Base-by-base conservation (phyloP, 2,113 vertebrate species). In the Chlamydotis undulata region DNA sequence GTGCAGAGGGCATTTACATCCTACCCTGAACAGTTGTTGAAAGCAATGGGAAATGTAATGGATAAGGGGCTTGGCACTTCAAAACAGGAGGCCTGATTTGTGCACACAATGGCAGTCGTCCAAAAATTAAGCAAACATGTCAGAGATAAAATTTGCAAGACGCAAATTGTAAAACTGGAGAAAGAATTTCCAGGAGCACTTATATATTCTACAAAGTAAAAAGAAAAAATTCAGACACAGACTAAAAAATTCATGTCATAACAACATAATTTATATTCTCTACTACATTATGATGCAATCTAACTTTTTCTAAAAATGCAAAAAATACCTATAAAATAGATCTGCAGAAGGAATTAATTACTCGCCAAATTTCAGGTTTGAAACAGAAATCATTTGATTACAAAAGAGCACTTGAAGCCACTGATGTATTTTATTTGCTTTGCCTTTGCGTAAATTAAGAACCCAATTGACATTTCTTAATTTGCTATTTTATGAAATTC, bases 401-500 rank as follows among this genome's bases (percentile, higher is more conserved):
- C 89, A 90, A 83, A 91, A 85, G 71, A 91, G 45, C 50, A 93
- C 57, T 95, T 91, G 65, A 87, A 87, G 37, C 41, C 84, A 55
- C 49, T 50, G 63, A 69, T 94, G 79, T 93, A 26, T 61, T n/a
- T 39, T 97, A 90, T 94, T 96, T 94, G 74, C 85, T 87, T 89
- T 95, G 74, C 64, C 52, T 95, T 93, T 94, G 56, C 18, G 19
- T 94, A 80, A 89, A 73, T 91, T 94, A 96, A 96, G 93, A 91
- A 85, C 45, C 59, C 85, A 94, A 82, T 57, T 92, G 93, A 92
- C 71, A 85, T 88, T 33, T 96, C 87, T 90, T 94, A 80, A 89
- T 94, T 90, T 93, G 83, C 31, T 95, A 69, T 86, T 96, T 96
- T 94, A 92, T 92, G 73, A 89, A 96, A 92, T 65, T 92, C 77